Evolutionary conservation across 1,140 invertebrate genomes (phyloP).

Genomic region (Phymorhynchus buccinoides): DNA sequence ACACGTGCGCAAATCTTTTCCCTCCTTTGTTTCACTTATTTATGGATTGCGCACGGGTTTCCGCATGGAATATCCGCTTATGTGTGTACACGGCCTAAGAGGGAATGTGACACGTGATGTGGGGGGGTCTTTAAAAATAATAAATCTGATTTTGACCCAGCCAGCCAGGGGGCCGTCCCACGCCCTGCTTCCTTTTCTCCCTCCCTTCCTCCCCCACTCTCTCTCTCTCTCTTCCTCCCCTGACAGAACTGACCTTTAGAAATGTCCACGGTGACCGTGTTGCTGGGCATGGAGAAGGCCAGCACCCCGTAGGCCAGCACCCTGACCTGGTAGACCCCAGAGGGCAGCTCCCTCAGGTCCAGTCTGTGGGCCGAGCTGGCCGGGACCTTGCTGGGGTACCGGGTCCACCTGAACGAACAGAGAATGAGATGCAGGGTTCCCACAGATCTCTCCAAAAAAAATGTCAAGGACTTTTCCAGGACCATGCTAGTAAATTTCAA

Average conservation of each 20-base stretch:
- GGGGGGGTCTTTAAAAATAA: too few relatives aligned
- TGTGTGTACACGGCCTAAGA: too few relatives aligned
- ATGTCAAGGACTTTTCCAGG: too few relatives aligned
- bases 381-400: slow-evolving; percentile 62
- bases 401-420: slow-evolving; percentile 86
- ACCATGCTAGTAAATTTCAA: too few relatives aligned
- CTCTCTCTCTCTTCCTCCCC: not conserved
- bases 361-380: not conserved
- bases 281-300: slow-evolving; percentile 52
- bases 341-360: slow-evolving; percentile 40
- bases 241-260: slow-evolving; percentile 43
- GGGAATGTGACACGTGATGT: too few relatives aligned
- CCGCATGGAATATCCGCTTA: too few relatives aligned
- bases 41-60: too few relatives aligned
- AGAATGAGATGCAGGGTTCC: too few relatives aligned
- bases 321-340: slow-evolving; percentile 53
- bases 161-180: not conserved
- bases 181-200: not conserved
- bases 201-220: not conserved
- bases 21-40: too few relatives aligned
- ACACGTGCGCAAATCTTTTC: too few relatives aligned
- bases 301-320: slow-evolving; percentile 56
- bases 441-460: too few relatives aligned
- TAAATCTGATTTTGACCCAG: not conserved
- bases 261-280: slow-evolving; percentile 48